Base-by-base conservation (phyloP, 1,140 invertebrate genomes). In the Drosophila persimilis region DNA sequence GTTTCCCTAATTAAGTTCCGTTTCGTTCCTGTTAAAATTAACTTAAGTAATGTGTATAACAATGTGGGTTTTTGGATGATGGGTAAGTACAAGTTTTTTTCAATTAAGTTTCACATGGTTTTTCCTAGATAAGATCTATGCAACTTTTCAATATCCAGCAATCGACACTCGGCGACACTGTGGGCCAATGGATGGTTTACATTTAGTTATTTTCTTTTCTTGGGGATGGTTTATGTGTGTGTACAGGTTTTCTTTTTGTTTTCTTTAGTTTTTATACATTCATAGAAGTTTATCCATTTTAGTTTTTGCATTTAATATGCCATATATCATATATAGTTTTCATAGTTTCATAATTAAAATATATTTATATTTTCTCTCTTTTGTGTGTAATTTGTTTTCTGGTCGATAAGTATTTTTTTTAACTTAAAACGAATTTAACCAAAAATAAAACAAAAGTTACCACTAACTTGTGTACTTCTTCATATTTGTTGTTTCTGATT, bases 401-500 rank as follows among this genome's bases (percentile, higher is more conserved):
- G 35, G 31, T 66, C 53, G 20, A 57, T 73, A 69, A 39, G 9
- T 39, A 39, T 39, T 39, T 11, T 41, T 73, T 73, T 74, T 76
- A 76, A 84, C 80, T 84, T 85, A 85, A 80, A 86, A 85, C 63
- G 73, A 86, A 80, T 80, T 80, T 85, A 86, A 85, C 77, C 80
- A 80, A 85, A 85, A 80, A 73, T 73, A 74, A 73, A 54, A 72
- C 63, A 69, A 46, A 58, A 58, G 56, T 61, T 70, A 66, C 39
- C 74, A 61, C 61, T 83, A 78, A 81, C 74, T 86, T 86, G 83
- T 81, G 83, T 88, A 58, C 59, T 80, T 79, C 59, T 84, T 85
- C 57, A 59, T 79, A 70, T 64, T 77, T 84, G 60, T 47, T 52
- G 60, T 13, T 60, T 15, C 24, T 52, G 60, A 9, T 60, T 15